phyloP scores from a whole-genome alignment of 2,113 vertebrate genomes.

The Erythrolamprus reginae region DNA sequence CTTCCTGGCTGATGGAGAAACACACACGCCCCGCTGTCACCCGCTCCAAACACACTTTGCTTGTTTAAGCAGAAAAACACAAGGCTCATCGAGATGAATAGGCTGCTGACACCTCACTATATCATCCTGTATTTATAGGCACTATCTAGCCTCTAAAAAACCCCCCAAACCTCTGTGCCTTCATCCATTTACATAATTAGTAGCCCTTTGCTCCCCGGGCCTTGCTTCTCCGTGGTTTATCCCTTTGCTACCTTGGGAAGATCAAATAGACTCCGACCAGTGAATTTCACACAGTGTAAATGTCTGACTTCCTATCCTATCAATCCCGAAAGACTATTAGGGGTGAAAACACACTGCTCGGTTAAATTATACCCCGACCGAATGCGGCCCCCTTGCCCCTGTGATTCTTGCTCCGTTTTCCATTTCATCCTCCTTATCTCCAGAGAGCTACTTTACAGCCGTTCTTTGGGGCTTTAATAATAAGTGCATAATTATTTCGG shows the following conservation, averaged over 20 bases:
- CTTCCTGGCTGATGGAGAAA: not conserved
- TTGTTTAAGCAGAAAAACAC: conserved; percentile 31
- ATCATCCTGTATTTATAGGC: conserved; percentile 52
- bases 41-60: not conserved
- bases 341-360: conserved; percentile 87
- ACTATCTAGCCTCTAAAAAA: conserved; percentile 55
- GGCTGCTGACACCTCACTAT: conserved; percentile 45
- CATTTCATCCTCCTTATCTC: conserved; percentile 72
- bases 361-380: conserved; percentile 85
- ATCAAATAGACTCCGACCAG: conserved; percentile 71
- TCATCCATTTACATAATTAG: conserved; percentile 80
- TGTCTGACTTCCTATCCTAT: conserved; percentile 74
- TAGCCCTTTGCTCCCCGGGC: conserved; percentile 37
- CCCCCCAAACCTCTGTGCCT: conserved; percentile 71
- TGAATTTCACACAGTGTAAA: conserved; percentile 81
- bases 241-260: conserved; percentile 74
- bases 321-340: conserved; percentile 84
- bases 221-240: conserved; percentile 63
- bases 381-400: conserved; percentile 65
- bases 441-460: conserved; percentile 74
- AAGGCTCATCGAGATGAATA: conserved; percentile 39
- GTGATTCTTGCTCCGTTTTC: conserved; percentile 82
- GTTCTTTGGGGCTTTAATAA: conserved; percentile 71
- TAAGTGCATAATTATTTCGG: conserved; percentile 80
- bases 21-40: not conserved